phyloP scores from a whole-genome alignment of 2,797 vertebrate species.

The Rousettus madagascariensis region DNA sequence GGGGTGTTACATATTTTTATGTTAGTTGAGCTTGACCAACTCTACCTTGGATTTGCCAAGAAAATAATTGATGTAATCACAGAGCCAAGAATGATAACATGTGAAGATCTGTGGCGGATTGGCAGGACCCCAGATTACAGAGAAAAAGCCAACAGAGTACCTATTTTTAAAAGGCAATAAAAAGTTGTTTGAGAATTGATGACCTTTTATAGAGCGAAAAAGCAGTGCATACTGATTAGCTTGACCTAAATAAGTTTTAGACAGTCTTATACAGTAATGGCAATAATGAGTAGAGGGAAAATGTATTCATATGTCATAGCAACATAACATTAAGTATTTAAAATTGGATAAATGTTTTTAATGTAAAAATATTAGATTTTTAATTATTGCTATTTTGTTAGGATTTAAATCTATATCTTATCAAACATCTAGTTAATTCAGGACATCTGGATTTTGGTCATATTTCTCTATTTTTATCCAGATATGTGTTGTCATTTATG shows the following conservation, averaged over 20 bases:
- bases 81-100: constrained; percentile 76
- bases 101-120: constrained; percentile 64
- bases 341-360: neutral
- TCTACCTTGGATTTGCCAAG: constrained; percentile 69
- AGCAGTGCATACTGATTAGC: constrained; percentile 5
- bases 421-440: constrained; percentile 12
- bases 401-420: neutral
- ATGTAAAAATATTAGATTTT: neutral
- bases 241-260: constrained; percentile 50
- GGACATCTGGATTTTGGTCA: constrained; percentile 14
- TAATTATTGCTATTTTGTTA: constrained; percentile 9
- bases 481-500: neutral
- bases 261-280: neutral
- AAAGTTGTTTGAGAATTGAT: constrained; percentile 66
- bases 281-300: neutral
- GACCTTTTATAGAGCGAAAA: constrained; percentile 56
- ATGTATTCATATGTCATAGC: neutral
- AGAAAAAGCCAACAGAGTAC: constrained; percentile 52
- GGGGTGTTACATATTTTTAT: constrained; percentile 61
- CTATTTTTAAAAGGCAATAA: constrained; percentile 73
- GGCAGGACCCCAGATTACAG: constrained; percentile 65
- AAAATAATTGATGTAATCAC: constrained; percentile 75
- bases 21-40: constrained; percentile 70
- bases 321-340: neutral
- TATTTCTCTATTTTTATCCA: neutral